A percentile compares a stretch with the other conserved stretches of the same genome.
Evolutionary conservation across 2,113 vertebrate genomes (phyloP).

Genomic region (Zapornia atra): DNA sequence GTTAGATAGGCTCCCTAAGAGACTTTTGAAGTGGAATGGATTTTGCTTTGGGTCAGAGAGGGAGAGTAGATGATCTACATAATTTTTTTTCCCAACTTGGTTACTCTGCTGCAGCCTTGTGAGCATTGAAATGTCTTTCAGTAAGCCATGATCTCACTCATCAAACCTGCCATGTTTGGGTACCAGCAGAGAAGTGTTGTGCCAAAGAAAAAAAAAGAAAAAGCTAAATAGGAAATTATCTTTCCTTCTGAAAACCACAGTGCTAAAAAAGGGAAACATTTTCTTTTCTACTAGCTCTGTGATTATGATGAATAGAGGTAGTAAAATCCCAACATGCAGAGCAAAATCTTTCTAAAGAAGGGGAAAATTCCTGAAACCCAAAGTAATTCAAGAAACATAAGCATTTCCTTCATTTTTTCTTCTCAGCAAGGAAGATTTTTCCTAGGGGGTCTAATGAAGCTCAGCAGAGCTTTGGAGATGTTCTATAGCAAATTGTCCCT

Average conservation of each 20-base stretch:
- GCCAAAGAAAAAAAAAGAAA: neutral
- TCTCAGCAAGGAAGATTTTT: slow-evolving; percentile 19
- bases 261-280: slow-evolving; percentile 21
- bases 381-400: slow-evolving; percentile 53
- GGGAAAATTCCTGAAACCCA: slow-evolving; percentile 25
- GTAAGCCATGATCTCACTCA: neutral
- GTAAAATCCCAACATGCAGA: slow-evolving; percentile 14
- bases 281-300: slow-evolving; percentile 23
- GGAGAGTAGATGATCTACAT: neutral
- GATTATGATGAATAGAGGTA: slow-evolving; percentile 47
- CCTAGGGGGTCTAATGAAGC: slow-evolving; percentile 3
- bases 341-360: neutral
- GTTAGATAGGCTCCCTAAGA: neutral
- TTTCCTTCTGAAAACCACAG: slow-evolving; percentile 28
- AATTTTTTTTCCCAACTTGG: neutral
- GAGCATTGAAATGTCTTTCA: neutral
- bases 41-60: neutral
- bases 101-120: neutral
- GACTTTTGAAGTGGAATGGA: neutral
- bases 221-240: slow-evolving; percentile 17
- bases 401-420: slow-evolving; percentile 48
- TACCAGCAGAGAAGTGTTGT: neutral
- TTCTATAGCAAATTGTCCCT: neutral
- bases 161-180: neutral
- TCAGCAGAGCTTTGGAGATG: slow-evolving; percentile 29